Conservation (phyloP, 2,797 vertebrate species). For the Thunnus albacares region DNA sequence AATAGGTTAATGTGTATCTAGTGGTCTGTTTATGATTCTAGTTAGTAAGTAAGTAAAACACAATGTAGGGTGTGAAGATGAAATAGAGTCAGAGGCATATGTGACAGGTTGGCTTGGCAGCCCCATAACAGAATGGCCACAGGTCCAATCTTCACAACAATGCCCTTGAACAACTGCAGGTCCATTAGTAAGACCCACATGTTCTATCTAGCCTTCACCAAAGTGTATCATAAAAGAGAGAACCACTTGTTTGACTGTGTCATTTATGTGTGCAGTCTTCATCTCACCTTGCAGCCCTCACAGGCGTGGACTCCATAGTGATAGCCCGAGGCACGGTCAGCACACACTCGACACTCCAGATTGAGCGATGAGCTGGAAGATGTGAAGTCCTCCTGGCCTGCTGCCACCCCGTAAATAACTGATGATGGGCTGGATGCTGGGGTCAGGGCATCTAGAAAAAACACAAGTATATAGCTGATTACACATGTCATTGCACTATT, state of each 20-base stretch:
- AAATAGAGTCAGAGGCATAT: not conserved
- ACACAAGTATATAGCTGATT: conserved; percentile 20
- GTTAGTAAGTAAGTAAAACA: not conserved
- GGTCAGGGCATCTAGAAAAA: conserved; percentile 90
- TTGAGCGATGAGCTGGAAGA: conserved; percentile 85
- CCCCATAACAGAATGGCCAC: too few species aligned
- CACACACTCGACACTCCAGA: conserved; percentile 96
- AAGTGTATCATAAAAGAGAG: not conserved
- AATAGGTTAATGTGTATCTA: conserved; percentile 31
- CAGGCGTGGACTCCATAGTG: conserved; percentile 98
- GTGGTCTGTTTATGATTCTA: conserved; percentile 2
- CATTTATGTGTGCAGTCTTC: not conserved
- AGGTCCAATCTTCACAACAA: not conserved
- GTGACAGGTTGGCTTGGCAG: too few species aligned
- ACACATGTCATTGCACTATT: not conserved
- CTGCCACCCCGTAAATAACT: conserved; percentile 81
- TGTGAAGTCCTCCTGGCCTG: conserved; percentile 88
- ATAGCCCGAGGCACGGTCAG: conserved; percentile 96
- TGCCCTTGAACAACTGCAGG: not conserved
- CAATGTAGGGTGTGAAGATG: not conserved
- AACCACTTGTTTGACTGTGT: not conserved
- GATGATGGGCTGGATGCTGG: conserved; percentile 97
- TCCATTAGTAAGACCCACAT: not conserved
- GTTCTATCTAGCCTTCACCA: not conserved
- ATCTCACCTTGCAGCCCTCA: conserved; percentile 91